Base-by-base conservation (phyloP, 2,888 invertebrate genomes). In the Plagodis dolabraria region DNA sequence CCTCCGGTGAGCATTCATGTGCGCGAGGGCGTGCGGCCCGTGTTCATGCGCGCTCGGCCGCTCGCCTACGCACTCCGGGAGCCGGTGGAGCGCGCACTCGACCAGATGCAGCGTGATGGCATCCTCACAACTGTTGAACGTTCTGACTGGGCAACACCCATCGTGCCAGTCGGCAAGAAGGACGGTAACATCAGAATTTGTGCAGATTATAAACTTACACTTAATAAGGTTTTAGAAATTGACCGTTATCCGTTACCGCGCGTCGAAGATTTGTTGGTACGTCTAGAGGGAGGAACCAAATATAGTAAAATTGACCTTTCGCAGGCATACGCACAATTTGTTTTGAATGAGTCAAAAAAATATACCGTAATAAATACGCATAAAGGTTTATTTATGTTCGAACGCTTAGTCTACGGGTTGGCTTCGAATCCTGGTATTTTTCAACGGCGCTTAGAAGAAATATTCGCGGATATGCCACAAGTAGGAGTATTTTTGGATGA, bases 131-230 rank as follows among this genome's bases (percentile, higher is more conserved):
- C 33, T 2, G 45, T 45, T 33, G 45, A 45, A 8, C 45, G 45
- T 33, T 45, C 45, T 1, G 45, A 45, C 45, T 43, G 43, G 45
- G 45, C 33, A 7, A 45, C 45, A 1, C 45, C 45, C 7, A 45
- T 45, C 45, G 45, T 33, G 33, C 22, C 22, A 22, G 72, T 74
- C 0, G 52, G 71, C 0, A 71, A 74, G 34, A 68, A 64, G 10
- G 71, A 75, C 36, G 74, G 72, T 60, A 69, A 51, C 10, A 63
- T 76, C 4, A 33, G 74, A 11, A 60, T 75, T n/a, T 74, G 72
- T 46, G 71, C 51, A 0, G 73, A 75, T 57, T 75, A 55, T 53
- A 74, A 76, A 53, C 1, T 71, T 11, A 75, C 71, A 0, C 43
- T 73, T 8, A 76, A 76, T 50, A 74, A 69, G n/a, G 46, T 52